A percentile compares a stretch with the other conserved stretches of the same genome.
Evolutionary conservation across 2,797 vertebrate genomes (phyloP).

Genomic region (Chelmon rostratus): DNA sequence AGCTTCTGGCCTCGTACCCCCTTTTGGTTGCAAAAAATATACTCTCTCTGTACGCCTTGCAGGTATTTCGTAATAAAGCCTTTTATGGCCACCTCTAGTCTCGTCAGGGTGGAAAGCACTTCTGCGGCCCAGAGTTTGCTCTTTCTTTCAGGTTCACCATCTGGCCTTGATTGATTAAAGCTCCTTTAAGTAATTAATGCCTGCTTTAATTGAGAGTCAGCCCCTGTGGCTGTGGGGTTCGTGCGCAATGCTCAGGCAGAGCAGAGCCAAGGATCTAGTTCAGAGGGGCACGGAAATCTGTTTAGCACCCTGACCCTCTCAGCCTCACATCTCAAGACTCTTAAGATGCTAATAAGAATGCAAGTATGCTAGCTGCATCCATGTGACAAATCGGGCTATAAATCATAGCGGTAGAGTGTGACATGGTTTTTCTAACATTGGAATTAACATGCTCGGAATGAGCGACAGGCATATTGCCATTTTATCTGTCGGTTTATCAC

Average conservation of each 20-base stretch:
- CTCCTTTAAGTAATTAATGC: conserved; percentile 86
- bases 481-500: conserved; percentile 70
- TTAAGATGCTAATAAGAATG: conserved; percentile 78
- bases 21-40: conserved; percentile 11
- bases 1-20: neutral
- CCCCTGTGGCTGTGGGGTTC: conserved; percentile 72
- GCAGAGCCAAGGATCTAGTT: conserved; percentile 69
- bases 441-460: conserved; percentile 62
- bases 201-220: conserved; percentile 82
- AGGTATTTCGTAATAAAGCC: conserved; percentile 36
- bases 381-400: conserved; percentile 76
- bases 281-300: conserved; percentile 77
- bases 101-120: conserved; percentile 48
- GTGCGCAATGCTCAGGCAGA: conserved; percentile 63
- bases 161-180: conserved; percentile 86
- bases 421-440: conserved; percentile 65
- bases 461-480: conserved; percentile 45
- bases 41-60: conserved; percentile 5
- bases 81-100: conserved; percentile 52
- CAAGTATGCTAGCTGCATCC: conserved; percentile 69
- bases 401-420: conserved; percentile 71
- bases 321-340: conserved; percentile 71
- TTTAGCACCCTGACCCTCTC: conserved; percentile 79
- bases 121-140: conserved; percentile 61
- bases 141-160: conserved; percentile 77